These are phyloP conservation scores for Brachionus calyciflorus DNA, from an alignment of 1,140 invertebrate genomes.

Conservation along the genomic window DNA sequence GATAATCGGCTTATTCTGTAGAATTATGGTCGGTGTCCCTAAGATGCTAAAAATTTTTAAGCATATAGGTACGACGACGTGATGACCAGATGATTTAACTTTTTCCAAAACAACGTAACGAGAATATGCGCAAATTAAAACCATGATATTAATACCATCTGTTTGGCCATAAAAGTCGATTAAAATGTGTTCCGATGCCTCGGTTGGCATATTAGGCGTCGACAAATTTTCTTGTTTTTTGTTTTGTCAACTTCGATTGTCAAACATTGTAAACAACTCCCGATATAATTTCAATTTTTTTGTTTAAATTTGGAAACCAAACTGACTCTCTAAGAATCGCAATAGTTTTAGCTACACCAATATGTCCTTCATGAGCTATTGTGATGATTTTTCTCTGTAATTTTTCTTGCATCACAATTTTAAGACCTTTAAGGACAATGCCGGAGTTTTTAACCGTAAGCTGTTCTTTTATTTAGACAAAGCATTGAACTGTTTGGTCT, in stretches of 20 bases:
- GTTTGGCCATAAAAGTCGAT: slow-evolving; percentile 54
- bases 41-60: slow-evolving; percentile 48
- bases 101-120: slow-evolving; percentile 51
- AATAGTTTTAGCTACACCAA: slow-evolving; percentile 50
- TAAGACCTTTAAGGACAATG: slow-evolving; percentile 47
- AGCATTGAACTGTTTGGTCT: neutral
- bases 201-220: slow-evolving; percentile 49
- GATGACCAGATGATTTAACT: slow-evolving; percentile 39
- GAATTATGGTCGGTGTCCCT: slow-evolving; percentile 48
- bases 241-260: neutral
- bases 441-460: neutral
- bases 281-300: slow-evolving; percentile 47
- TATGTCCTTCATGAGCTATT: slow-evolving; percentile 48
- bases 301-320: slow-evolving; percentile 49
- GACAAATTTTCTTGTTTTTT: slow-evolving; percentile 22
- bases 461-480: neutral
- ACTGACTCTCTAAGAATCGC: slow-evolving; percentile 48
- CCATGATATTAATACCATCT: slow-evolving; percentile 50
- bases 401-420: slow-evolving; percentile 49
- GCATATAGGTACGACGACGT: slow-evolving; percentile 46
- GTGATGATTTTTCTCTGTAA: slow-evolving; percentile 46
- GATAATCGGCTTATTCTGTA: slow-evolving; percentile 37
- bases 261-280: slow-evolving; percentile 49
- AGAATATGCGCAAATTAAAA: slow-evolving; percentile 52
- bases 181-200: slow-evolving; percentile 49